These are phyloP conservation scores for Aix galericulata DNA, from an alignment of 2,113 vertebrate species.

Conservation along the genomic window DNA sequence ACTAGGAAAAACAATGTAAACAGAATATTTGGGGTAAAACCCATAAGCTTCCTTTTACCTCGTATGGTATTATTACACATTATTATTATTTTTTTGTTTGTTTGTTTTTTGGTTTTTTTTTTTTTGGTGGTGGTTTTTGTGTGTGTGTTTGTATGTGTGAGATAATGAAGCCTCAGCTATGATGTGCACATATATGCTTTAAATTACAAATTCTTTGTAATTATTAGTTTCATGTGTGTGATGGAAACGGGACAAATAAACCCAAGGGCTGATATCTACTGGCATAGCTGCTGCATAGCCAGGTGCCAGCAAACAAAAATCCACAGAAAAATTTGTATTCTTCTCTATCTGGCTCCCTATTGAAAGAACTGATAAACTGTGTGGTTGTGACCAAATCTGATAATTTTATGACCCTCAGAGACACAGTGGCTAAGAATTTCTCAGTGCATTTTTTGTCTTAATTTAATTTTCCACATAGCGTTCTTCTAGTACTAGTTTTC, in stretches of 20 bases:
- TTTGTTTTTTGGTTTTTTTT: neutral
- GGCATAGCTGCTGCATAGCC: neutral
- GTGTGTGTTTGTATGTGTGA: neutral
- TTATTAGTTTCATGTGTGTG: slow-evolving; percentile 41
- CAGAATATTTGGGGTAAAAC: neutral
- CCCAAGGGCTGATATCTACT: neutral
- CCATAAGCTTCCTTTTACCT: neutral
- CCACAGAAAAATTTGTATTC: neutral
- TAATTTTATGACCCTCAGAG: neutral
- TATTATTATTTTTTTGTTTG: slow-evolving; percentile 44
- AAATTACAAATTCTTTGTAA: slow-evolving; percentile 46
- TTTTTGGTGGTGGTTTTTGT: neutral
- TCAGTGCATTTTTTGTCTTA: neutral
- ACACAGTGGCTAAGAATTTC: neutral
- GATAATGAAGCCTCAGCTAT: slow-evolving; percentile 12
- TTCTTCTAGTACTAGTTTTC: neutral
- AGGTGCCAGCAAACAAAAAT: neutral
- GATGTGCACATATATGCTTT: slow-evolving; percentile 39
- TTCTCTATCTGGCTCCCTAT: fast-evolving
- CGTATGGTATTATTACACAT: slow-evolving; percentile 17
- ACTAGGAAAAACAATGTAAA: neutral
- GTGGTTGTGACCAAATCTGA: neutral
- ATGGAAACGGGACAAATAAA: slow-evolving; percentile 7
- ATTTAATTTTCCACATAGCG: neutral
- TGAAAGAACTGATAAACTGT: neutral